Base-by-base conservation (phyloP, 2,888 invertebrate genomes). In the Eristalis tenax region DNA sequence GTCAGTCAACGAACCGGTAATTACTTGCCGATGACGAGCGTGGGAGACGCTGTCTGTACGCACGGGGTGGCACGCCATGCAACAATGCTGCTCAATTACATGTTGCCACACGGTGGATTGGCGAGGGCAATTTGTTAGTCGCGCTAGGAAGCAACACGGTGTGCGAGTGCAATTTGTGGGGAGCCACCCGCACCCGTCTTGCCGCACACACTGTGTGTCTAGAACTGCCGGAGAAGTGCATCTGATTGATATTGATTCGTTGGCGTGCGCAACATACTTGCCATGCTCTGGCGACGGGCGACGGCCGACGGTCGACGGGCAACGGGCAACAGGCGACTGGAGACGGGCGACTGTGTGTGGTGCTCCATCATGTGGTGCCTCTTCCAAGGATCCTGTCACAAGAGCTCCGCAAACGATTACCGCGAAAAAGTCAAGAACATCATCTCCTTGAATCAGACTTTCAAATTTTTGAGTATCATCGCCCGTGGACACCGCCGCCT, bases 381-480 rank as follows among this genome's bases (percentile, higher is more conserved):
- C 50, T 18, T 18, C 8, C 50, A 64, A 73, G 66, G 50, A 59
- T 26, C 38, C 65, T 22, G 61, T 61, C 28, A 59, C 69, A 71
- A 76, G 70, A 76, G 43, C 76, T 75, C 69, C 26, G 22, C 64
- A 80, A 80, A 80, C 74, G 74, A 80, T 69, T 81, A 73, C 71
- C 68, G 57, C 56, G 22, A 75, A 75, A 28, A 57, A 76, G 59
- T 63, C 66, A 59, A 73, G 61, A 77, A 71, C 75, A 43, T 76
- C 76, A 43, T 76, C 71, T 76, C 43, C 61, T 75, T 43, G 81
- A 85, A 85, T 85, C 76, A 85, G 73, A 81, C 85, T 81, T 85
- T 85, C 28, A 85, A 61, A 85, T 85, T 81, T 15, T 64, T 32
- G 50, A 26, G 61, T 61, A 61, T 50, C 32, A 50, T 32, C 57